Base-by-base conservation (phyloP, 2,113 vertebrate species). In the Caranx melampygus region DNA sequence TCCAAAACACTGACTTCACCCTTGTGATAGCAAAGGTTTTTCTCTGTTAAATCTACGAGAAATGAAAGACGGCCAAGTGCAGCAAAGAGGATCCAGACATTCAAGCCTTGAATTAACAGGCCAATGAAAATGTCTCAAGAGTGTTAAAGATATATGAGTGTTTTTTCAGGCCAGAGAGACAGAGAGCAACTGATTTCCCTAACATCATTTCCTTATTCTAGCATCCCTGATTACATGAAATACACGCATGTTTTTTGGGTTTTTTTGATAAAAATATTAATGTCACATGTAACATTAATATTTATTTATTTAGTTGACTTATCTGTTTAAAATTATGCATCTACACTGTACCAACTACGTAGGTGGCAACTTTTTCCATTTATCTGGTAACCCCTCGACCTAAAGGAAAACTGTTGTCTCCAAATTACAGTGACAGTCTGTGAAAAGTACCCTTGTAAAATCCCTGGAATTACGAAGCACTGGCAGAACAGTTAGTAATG, bases 1-100 rank as follows among this genome's bases (percentile, higher is more conserved):
- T 31, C 20, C 54, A 72, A 42, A 72, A 58, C 72, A 60, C 10
- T 35, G 31, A 77, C 37, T 60, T 84, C 34, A 72, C 31, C 55
- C 51, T 71, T 69, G 40, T 58, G 20, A 72, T 51, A 45, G 61
- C 40, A 58, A 61, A 57, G 13, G 49, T 60, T 40, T 47, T 12
- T 34, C 44, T 64, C 67, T 49, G 40, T 37, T 13, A 71, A 64
- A 40, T 66, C 26, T 20, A 15, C 0, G 3, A 65, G 55, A 68
- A 76, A 84, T 49, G 42, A 60, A 51, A 60, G 16, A 34, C 3
- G 20, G 67, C 61, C 67, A 71, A 75, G 62, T 21, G 35, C 16
- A 72, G 60, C 16, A 44, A 73, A 72, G 33, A 51, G 61, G 37
- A 57, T 58, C 21, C 63, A 54, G 34, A 61, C 34, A 52, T 5